These are phyloP conservation scores for Donacobius atricapilla DNA, from an alignment of 2,113 vertebrate genomes.

Conservation along the genomic window DNA sequence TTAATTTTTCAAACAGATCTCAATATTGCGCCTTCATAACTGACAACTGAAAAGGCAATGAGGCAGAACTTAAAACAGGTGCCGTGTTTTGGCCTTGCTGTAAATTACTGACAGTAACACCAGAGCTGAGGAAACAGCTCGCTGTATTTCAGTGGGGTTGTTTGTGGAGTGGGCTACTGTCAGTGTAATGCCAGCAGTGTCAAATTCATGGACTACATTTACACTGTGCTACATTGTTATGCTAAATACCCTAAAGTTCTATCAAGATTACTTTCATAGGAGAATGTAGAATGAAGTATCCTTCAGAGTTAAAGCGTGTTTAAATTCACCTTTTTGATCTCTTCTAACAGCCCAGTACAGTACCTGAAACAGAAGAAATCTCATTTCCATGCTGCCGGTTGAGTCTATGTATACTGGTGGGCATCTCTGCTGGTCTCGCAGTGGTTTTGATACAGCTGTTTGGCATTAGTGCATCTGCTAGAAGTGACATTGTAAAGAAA, in stretches of 20 bases:
- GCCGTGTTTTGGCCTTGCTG: background rate
- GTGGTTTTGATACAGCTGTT: background rate
- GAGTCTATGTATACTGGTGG: background rate
- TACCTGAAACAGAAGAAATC: background rate
- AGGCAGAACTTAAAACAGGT: conserved; percentile 16
- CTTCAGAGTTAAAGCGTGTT: background rate
- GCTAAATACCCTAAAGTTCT: background rate
- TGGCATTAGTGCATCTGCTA: background rate
- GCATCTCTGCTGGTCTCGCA: background rate
- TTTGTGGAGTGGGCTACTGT: background rate
- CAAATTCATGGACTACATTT: background rate
- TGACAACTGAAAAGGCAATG: conserved; percentile 25
- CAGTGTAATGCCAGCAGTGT: background rate
- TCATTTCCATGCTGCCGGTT: background rate
- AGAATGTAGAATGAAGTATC: background rate
- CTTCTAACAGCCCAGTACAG: background rate
- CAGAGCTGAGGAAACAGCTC: background rate
- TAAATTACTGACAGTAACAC: background rate
- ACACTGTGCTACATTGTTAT: background rate
- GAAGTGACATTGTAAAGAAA: background rate
- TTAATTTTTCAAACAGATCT: conserved; percentile 47
- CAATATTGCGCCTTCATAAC: conserved; percentile 13
- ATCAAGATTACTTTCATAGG: background rate
- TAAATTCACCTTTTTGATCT: background rate
- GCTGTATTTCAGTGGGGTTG: background rate